Evolutionary conservation across 2,113 vertebrate species (phyloP).

Genomic region (Archilochus colubris): DNA sequence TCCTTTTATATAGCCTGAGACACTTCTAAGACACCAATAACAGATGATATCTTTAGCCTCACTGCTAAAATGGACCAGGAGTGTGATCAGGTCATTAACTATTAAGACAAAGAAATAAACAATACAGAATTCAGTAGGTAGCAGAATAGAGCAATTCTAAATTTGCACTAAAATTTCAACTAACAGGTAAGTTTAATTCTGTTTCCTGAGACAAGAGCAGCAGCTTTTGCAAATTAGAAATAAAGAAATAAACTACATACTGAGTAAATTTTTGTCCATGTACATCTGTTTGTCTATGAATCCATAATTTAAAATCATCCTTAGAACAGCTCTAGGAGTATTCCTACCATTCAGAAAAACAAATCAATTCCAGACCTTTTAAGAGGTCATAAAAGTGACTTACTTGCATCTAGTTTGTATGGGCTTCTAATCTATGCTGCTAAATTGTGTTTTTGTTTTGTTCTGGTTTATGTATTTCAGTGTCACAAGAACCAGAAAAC

Average conservation of each 20-base stretch:
- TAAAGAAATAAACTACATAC: neutral
- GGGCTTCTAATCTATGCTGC: neutral
- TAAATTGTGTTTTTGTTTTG: neutral
- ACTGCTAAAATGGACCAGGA: neutral
- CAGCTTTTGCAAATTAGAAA: neutral
- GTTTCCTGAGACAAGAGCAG: neutral
- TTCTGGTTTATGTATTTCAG: neutral
- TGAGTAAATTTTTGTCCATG: neutral
- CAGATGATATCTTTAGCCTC: slow-evolving; percentile 12
- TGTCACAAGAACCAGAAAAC: neutral
- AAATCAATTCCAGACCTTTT: slow-evolving; percentile 9
- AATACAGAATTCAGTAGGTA: neutral
- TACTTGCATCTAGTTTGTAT: neutral
- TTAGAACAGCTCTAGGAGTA: neutral
- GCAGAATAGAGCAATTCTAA: neutral
- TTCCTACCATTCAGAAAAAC: neutral
- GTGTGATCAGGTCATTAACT: neutral
- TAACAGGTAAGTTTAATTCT: neutral
- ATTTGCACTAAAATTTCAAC: neutral
- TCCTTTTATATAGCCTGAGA: neutral
- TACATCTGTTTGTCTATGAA: neutral
- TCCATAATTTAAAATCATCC: neutral
- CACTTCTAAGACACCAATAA: neutral
- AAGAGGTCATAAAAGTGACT: neutral
- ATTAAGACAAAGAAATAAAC: slow-evolving; percentile 35